phyloP scores from a whole-genome alignment of 1,140 invertebrate genomes.

The Anastrepha ludens region DNA sequence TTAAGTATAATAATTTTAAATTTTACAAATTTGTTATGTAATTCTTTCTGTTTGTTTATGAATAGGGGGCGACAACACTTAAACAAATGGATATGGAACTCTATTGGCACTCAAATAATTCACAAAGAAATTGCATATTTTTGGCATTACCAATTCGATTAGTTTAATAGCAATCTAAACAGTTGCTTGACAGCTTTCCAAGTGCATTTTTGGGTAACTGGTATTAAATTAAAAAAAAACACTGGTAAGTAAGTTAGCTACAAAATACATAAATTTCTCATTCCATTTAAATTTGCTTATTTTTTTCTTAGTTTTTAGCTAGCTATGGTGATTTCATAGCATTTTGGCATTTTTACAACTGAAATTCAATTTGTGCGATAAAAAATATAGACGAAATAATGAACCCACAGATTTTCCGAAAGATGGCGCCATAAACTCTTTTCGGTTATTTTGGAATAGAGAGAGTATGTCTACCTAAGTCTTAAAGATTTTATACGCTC shows the following conservation, averaged over 20 bases:
- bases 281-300: too few relatives aligned
- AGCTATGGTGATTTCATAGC: too few relatives aligned
- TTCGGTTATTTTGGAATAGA: too few relatives aligned
- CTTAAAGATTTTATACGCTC: too few relatives aligned
- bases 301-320: too few relatives aligned
- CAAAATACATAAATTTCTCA: too few relatives aligned
- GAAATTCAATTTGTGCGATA: too few relatives aligned
- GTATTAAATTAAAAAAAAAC: background rate
- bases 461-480: too few relatives aligned
- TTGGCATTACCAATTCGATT: background rate
- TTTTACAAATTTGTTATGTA: background rate
- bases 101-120: conserved; percentile 30
- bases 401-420: too few relatives aligned
- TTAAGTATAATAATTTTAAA: background rate
- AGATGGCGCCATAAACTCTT: too few relatives aligned
- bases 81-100: conserved; percentile 9
- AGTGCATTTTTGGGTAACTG: background rate
- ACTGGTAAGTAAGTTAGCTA: background rate
- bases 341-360: too few relatives aligned
- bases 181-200: conserved; percentile 14
- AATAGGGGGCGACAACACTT: conserved; percentile 59
- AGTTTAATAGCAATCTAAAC: background rate
- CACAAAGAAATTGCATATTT: conserved; percentile 44
- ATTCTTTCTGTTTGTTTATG: conserved; percentile 54
- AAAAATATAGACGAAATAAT: too few relatives aligned